Evolutionary conservation across 2,888 invertebrate species (phyloP).

Genomic region (Chorisops tibialis): DNA sequence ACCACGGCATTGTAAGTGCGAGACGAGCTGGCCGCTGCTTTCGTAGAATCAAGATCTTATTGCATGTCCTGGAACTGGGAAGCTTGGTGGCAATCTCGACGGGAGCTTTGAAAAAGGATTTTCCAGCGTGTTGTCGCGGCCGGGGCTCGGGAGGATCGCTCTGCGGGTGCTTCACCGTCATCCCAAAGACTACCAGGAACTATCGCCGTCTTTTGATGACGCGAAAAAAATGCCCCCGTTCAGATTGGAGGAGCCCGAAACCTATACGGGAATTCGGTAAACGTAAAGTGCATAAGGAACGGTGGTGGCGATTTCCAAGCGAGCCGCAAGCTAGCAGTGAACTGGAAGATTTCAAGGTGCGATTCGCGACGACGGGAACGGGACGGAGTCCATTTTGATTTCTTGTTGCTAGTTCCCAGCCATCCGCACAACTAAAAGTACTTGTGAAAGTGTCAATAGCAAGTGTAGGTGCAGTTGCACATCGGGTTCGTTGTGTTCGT

Average conservation of each 20-base stretch:
- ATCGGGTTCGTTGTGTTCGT: no score
- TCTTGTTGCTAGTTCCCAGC: not conserved
- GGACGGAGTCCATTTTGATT: conserved; percentile 6
- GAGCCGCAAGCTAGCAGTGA: no score
- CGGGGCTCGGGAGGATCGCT: no score
- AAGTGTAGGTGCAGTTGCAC: not conserved
- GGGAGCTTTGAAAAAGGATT: not conserved
- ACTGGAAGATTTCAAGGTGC: no score
- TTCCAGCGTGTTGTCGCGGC: not conserved
- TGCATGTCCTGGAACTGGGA: no score
- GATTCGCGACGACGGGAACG: no score
- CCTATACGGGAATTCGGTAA: not conserved
- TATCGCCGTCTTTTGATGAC: no score
- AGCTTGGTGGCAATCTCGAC: not conserved
- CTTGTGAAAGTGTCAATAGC: not conserved
- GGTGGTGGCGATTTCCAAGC: no score
- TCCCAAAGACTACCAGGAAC: no score
- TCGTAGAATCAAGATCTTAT: no score
- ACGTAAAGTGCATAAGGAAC: not conserved
- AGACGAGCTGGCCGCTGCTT: not conserved
- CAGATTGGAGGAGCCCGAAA: not conserved
- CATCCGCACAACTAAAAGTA: not conserved
- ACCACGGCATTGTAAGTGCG: not conserved
- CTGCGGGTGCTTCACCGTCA: no score
- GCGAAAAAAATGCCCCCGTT: no score